These are phyloP conservation scores for Corythoichthys haematopterus DNA, from an alignment of 2,113 vertebrate species.

Conservation along the genomic window DNA sequence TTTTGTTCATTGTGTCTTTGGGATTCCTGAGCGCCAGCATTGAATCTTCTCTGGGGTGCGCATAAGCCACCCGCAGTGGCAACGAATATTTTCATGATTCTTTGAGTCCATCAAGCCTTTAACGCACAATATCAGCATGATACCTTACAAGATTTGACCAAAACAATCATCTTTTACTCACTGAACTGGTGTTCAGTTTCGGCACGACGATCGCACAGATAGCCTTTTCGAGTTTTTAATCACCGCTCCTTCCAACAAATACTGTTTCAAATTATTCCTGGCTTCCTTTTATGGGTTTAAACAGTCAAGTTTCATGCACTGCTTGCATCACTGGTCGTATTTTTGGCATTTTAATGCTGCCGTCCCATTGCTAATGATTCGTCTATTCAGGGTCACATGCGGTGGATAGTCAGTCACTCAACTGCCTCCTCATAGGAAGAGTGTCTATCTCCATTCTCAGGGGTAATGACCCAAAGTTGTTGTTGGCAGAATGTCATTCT, in stretches of 20 bases:
- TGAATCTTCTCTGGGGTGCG: neutral
- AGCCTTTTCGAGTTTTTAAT: neutral
- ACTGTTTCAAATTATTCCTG: neutral
- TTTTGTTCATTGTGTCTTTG: too few relatives aligned
- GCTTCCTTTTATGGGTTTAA: neutral
- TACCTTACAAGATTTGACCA: neutral
- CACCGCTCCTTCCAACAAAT: neutral
- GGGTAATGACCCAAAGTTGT: conserved; percentile 27
- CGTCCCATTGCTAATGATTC: conserved; percentile 17
- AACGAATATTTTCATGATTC: neutral
- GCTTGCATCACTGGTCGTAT: neutral
- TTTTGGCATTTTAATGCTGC: neutral
- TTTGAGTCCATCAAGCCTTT: neutral
- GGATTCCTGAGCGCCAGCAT: too few relatives aligned
- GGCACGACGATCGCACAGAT: too few relatives aligned
- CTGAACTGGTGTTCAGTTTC: neutral
- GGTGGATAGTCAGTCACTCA: conserved; percentile 36
- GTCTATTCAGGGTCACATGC: conserved; percentile 33
- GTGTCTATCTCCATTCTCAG: conserved; percentile 33
- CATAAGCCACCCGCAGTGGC: neutral
- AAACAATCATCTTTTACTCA: neutral
- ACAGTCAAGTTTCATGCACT: neutral
- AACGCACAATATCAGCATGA: neutral
- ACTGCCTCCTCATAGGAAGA: conserved; percentile 48
- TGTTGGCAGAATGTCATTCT: conserved; percentile 32